Percentiles rank a stretch among this genome's conserved stretches.
Conservation (phyloP, 2,888 invertebrate species). For the Apamea epomidion region DNA sequence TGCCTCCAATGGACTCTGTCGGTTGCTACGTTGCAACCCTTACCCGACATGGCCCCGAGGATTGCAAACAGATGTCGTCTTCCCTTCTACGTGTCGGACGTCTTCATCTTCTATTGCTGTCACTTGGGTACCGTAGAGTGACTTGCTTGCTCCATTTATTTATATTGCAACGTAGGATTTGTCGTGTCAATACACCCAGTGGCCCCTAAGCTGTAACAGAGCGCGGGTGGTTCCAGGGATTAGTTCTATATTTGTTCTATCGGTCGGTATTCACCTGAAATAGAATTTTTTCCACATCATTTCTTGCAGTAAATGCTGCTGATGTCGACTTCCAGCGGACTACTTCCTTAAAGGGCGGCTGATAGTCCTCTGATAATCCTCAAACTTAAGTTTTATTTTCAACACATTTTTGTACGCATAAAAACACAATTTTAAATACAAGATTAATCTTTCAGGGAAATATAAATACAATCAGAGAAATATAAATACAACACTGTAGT, state of each 20-base stretch:
- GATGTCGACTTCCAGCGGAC: not conserved
- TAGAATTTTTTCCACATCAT: not conserved
- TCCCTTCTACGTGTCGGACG: not conserved
- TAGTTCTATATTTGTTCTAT: not conserved
- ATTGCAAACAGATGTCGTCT: not conserved
- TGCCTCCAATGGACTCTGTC: not conserved
- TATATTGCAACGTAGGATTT: not conserved
- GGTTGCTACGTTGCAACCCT: not conserved
- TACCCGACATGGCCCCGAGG: not conserved
- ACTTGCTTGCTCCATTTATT: not conserved
- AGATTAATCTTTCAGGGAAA: too few relatives aligned
- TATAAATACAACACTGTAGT: too few relatives aligned
- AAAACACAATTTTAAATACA: too few relatives aligned
- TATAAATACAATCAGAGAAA: too few relatives aligned
- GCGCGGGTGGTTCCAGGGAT: not conserved
- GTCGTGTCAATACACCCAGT: not conserved
- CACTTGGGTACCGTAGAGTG: not conserved
- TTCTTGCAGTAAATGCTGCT: not conserved
- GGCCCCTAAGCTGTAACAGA: not conserved
- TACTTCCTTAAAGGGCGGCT: not conserved
- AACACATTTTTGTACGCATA: too few relatives aligned
- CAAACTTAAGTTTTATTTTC: not conserved
- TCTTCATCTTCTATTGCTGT: not conserved
- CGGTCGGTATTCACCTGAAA: not conserved
- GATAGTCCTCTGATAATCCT: not conserved